These are phyloP conservation scores for Eptesicus fuscus DNA, from an alignment of 2,113 vertebrate species.

Conservation along the genomic window DNA sequence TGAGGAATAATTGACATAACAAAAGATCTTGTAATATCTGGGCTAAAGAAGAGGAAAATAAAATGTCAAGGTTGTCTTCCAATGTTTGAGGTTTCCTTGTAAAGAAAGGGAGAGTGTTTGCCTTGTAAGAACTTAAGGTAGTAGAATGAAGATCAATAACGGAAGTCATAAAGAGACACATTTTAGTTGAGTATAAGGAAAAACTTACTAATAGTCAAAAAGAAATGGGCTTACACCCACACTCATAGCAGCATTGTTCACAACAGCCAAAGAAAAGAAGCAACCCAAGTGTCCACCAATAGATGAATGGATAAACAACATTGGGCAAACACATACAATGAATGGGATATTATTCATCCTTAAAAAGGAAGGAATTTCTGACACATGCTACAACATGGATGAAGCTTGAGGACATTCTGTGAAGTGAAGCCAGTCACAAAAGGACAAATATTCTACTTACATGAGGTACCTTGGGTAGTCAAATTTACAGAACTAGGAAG, in stretches of 20 bases:
- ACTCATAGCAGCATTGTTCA: not conserved
- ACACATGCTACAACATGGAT: not conserved
- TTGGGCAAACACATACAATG: no score
- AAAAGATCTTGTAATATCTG: not conserved
- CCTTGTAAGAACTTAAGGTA: not conserved
- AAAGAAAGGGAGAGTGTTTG: not conserved
- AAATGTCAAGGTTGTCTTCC: not conserved
- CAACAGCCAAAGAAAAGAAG: no score
- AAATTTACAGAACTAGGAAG: not conserved
- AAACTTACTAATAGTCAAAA: not conserved
- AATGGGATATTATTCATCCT: not conserved
- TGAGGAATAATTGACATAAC: not conserved
- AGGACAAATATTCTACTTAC: not conserved
- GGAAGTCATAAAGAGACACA: not conserved
- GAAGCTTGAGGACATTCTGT: not conserved
- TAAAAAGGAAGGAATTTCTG: not conserved
- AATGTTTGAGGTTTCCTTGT: not conserved
- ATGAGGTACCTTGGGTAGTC: not conserved
- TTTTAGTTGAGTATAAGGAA: conserved; percentile 13
- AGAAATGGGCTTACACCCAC: not conserved
- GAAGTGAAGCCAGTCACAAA: not conserved
- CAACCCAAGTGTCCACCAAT: not conserved
- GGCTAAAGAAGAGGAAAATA: not conserved
- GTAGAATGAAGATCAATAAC: not conserved
- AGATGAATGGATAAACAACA: not conserved